Evolutionary conservation across 2,113 vertebrate species (phyloP).

Genomic region (Platichthys flesus): DNA sequence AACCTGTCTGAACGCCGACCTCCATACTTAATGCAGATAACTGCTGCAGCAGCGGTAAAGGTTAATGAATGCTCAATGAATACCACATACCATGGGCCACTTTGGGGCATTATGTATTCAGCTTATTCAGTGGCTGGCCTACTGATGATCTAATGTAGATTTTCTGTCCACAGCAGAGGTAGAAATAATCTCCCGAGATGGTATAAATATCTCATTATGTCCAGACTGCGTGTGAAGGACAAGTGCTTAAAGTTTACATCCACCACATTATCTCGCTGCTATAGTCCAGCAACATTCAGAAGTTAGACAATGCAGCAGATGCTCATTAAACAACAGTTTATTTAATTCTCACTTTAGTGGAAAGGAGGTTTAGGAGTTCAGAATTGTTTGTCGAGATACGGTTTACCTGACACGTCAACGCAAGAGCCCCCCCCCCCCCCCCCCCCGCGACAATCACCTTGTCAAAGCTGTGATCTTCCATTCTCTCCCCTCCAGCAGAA

Average conservation of each 20-base stretch:
- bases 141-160: slow-evolving; percentile 62
- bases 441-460: slow-evolving; percentile 63
- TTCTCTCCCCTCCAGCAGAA: slow-evolving; percentile 45
- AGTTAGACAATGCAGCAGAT: slow-evolving; percentile 6
- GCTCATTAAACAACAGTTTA: slow-evolving; percentile 2
- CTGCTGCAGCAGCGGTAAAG: slow-evolving; percentile 67
- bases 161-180: slow-evolving; percentile 48
- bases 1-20: slow-evolving; percentile 45
- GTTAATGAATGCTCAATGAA: slow-evolving; percentile 81
- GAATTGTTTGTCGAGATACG: slow-evolving; percentile 28
- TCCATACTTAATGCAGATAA: slow-evolving; percentile 65
- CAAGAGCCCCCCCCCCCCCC: slow-evolving; percentile 31
- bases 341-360: slow-evolving; percentile 31
- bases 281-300: not conserved
- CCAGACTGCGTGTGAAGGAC: slow-evolving; percentile 48
- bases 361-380: slow-evolving; percentile 3
- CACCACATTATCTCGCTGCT: not conserved
- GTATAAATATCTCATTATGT: slow-evolving; percentile 71
- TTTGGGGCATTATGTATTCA: slow-evolving; percentile 74
- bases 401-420: slow-evolving; percentile 66
- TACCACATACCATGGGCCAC: slow-evolving; percentile 65
- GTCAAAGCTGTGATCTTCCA: slow-evolving; percentile 74
- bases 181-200: slow-evolving; percentile 53
- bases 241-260: slow-evolving; percentile 48
- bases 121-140: slow-evolving; percentile 55